Conservation (phyloP, 2,888 invertebrate species). For the Sarcophaga rosellei region DNA sequence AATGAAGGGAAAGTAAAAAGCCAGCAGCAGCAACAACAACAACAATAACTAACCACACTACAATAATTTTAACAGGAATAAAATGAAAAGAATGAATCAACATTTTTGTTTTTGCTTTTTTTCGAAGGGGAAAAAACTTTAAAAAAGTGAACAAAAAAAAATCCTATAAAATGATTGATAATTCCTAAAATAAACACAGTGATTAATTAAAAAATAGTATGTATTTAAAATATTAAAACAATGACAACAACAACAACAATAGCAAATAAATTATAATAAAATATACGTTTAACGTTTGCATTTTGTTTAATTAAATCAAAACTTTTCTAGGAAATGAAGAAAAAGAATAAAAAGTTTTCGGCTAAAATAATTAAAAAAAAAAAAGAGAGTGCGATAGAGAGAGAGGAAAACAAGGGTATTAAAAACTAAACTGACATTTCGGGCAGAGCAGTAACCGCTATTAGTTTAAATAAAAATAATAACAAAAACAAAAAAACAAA, state of each 20-base stretch:
- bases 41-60: not conserved
- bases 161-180: not conserved
- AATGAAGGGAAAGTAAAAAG: slow-evolving; percentile 41
- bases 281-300: not conserved
- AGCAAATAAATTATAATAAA: not conserved
- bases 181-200: not conserved
- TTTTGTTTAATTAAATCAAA: not conserved
- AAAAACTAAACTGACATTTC: slow-evolving; percentile 45
- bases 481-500: slow-evolving; percentile 35
- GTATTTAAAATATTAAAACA: too few relatives aligned
- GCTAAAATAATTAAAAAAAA: not conserved
- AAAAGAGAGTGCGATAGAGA: too few relatives aligned
- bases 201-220: not conserved
- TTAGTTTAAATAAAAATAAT: slow-evolving; percentile 28
- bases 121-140: not conserved
- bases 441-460: slow-evolving; percentile 56
- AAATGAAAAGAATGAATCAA: slow-evolving; percentile 57
- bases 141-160: not conserved
- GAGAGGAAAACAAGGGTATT: not conserved
- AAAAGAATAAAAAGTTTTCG: not conserved
- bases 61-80: slow-evolving; percentile 35
- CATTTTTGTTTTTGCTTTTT: slow-evolving; percentile 22
- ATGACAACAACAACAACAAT: too few relatives aligned
- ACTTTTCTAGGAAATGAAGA: not conserved
- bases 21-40: slow-evolving; percentile 4